phyloP scores from a whole-genome alignment of 2,113 vertebrate species.

The Tylochromis polylepis region DNA sequence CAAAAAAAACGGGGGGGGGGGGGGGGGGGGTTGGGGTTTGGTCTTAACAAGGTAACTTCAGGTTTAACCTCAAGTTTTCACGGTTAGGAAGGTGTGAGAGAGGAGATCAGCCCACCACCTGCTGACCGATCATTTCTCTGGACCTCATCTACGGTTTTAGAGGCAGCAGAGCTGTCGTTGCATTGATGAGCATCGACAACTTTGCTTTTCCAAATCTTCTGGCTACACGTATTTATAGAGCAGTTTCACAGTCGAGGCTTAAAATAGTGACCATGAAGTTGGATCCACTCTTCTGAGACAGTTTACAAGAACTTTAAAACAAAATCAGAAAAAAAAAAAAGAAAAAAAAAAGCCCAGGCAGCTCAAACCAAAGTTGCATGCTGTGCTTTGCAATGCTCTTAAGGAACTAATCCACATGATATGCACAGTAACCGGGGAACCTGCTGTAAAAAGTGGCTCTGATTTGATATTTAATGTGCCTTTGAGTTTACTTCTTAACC shows the following conservation, averaged over 20 bases:
- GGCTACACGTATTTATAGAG: not conserved
- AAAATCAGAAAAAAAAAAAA: not conserved
- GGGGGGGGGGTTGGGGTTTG: not conserved
- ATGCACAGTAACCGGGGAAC: too few relatives aligned
- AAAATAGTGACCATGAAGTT: not conserved
- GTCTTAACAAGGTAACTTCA: not conserved
- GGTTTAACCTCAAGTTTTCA: not conserved
- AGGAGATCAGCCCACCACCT: not conserved
- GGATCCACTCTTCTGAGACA: accelerated
- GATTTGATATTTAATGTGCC: not conserved
- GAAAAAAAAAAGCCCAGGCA: accelerated
- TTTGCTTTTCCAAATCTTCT: accelerated
- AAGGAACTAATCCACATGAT: not conserved
- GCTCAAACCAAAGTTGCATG: not conserved
- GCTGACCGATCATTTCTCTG: not conserved
- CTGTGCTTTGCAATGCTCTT: not conserved
- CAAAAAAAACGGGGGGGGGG: not conserved
- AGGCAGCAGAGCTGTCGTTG: not conserved
- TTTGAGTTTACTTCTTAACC: not conserved
- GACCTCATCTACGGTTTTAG: not conserved
- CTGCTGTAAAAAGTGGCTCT: not conserved
- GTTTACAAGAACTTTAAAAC: accelerated
- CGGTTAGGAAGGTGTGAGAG: not conserved
- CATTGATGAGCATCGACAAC: not conserved
- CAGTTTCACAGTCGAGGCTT: accelerated